Evolutionary conservation across 2,888 invertebrate species (phyloP).

Genomic region (Parascotia fuliginaria): DNA sequence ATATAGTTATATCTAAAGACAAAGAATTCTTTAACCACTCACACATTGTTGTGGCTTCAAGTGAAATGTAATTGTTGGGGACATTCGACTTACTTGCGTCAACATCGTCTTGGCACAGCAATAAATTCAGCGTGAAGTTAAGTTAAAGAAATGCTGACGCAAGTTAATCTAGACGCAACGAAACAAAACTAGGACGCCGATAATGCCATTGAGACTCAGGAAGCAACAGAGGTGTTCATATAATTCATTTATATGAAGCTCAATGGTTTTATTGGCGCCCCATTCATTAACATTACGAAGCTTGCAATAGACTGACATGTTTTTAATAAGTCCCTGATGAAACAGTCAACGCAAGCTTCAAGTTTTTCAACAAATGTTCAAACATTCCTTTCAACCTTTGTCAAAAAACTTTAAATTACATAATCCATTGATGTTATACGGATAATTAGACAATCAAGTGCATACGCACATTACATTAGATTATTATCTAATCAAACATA

Average conservation of each 20-base stretch:
- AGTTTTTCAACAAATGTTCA: constrained; percentile 51
- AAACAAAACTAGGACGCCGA: constrained; percentile 36
- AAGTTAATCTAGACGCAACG: constrained; percentile 35
- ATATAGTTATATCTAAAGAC: constrained; percentile 62
- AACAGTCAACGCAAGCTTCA: constrained; percentile 53
- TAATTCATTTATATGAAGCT: constrained; percentile 9
- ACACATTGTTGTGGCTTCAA: constrained; percentile 58
- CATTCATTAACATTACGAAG: constrained; percentile 38
- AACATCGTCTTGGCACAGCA: constrained; percentile 20
- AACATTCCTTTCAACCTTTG: constrained; percentile 42
- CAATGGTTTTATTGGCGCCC: constrained; percentile 48
- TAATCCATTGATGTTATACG: constrained; percentile 63
- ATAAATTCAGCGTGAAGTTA: constrained; percentile 20
- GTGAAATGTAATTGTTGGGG: constrained; percentile 57
- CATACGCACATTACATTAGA: constrained; percentile 82
- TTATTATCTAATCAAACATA: constrained; percentile 79
- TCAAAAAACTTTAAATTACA: constrained; percentile 48
- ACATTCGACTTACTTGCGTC: constrained; percentile 42
- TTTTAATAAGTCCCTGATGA: constrained; percentile 52
- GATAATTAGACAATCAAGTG: constrained; percentile 66
- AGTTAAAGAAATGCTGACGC: constrained; percentile 22
- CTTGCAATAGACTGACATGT: constrained; percentile 53
- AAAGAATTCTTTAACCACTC: constrained; percentile 68
- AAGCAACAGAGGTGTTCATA: constrained; percentile 16
- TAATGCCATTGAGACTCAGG: constrained; percentile 36